phyloP scores from a whole-genome alignment of 2,888 invertebrate species.

The Onthophagus sagittarius region DNA sequence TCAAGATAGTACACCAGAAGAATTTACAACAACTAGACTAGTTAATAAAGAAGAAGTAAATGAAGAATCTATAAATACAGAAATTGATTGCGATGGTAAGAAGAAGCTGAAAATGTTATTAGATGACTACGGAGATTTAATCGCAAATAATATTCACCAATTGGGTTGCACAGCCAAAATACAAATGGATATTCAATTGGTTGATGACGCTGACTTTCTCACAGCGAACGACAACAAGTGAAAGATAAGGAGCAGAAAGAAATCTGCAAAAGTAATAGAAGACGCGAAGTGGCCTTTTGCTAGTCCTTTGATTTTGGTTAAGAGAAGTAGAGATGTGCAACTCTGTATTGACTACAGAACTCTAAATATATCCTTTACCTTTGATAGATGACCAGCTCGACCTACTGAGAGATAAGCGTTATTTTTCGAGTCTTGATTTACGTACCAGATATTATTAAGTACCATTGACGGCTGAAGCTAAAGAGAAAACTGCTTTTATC shows the following conservation, averaged over 20 bases:
- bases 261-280: conserved; percentile 23
- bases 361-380: conserved; percentile 12
- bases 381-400: conserved; percentile 16
- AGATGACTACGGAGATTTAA: conserved; percentile 18
- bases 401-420: conserved; percentile 25
- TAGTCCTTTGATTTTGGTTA: conserved; percentile 23
- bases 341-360: conserved; percentile 26
- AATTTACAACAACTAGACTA: background rate
- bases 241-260: too few species aligned
- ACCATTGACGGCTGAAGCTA: conserved; percentile 20
- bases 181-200: conserved; percentile 32
- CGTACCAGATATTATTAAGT: conserved; percentile 31
- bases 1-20: too few species aligned
- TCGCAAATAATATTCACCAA: conserved; percentile 24
- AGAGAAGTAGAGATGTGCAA: conserved; percentile 22
- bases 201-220: conserved; percentile 24
- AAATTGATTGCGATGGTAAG: conserved; percentile 3
- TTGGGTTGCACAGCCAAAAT: conserved; percentile 23
- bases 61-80: background rate
- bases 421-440: conserved; percentile 30
- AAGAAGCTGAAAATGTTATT: conserved; percentile 4
- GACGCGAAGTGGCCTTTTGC: conserved; percentile 29
- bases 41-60: conserved; percentile 11
- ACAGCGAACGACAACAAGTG: conserved; percentile 27
- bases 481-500: conserved; percentile 29